Evolutionary conservation across 2,797 vertebrate species (phyloP).

Genomic region (Loris lydekkerianus): DNA sequence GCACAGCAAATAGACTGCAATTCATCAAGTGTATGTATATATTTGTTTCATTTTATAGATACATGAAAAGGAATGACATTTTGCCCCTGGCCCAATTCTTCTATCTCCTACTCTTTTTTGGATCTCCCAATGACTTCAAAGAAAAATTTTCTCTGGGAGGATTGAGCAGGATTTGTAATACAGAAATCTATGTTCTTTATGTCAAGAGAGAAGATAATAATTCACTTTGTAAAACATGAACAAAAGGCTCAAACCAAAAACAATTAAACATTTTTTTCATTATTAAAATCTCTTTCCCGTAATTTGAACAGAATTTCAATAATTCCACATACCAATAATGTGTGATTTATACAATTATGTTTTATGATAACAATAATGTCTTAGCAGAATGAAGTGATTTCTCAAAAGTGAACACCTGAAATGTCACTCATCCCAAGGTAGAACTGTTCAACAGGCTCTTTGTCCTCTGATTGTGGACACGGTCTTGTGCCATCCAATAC

Average conservation of each 20-base stretch:
- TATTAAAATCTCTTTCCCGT: not conserved
- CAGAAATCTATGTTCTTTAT: slow-evolving; percentile 72
- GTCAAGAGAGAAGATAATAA: slow-evolving; percentile 58
- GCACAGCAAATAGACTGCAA: slow-evolving; percentile 75
- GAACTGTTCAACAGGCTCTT: not conserved
- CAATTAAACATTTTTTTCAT: not conserved
- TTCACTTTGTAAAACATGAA: slow-evolving; percentile 37
- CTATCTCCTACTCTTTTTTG: slow-evolving; percentile 71
- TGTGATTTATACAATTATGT: not conserved
- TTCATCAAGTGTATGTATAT: slow-evolving; percentile 75
- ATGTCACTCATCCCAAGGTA: not conserved
- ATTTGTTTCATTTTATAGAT: slow-evolving; percentile 80
- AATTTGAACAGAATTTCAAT: not conserved
- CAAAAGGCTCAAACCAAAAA: not conserved
- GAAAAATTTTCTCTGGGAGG: slow-evolving; percentile 67
- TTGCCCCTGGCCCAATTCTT: slow-evolving; percentile 74
- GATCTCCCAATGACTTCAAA: slow-evolving; percentile 82
- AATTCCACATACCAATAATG: not conserved
- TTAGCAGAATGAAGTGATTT: not conserved
- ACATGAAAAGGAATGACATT: slow-evolving; percentile 80
- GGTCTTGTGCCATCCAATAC: not conserved
- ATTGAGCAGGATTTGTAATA: slow-evolving; percentile 60
- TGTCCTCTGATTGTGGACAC: not conserved
- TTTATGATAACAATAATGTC: not conserved
- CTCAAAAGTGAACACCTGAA: not conserved